A percentile compares a stretch with the other conserved stretches of the same genome.
These are phyloP conservation scores for Dryobota labecula DNA, from an alignment of 2,888 invertebrate species.

Conservation along the genomic window DNA sequence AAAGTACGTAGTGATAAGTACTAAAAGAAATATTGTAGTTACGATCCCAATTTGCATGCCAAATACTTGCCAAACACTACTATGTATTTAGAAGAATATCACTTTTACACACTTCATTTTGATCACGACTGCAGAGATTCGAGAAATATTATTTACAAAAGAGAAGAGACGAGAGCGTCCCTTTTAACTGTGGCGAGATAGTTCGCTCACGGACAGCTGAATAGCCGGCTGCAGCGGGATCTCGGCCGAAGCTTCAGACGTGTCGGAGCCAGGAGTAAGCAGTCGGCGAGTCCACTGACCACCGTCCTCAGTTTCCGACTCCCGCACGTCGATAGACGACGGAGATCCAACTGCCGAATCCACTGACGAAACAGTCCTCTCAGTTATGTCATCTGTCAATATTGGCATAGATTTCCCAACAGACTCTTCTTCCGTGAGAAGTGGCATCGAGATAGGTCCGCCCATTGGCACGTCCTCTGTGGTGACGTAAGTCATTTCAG, in stretches of 20 bases:
- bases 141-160: conserved; percentile 51
- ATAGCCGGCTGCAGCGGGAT: conserved; percentile 84
- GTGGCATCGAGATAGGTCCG: conserved; percentile 91
- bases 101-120: conserved; percentile 10
- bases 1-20: background rate
- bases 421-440: conserved; percentile 89
- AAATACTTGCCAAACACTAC: conserved; percentile 1
- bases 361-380: conserved; percentile 76
- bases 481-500: conserved; percentile 80
- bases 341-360: conserved; percentile 78
- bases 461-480: conserved; percentile 76
- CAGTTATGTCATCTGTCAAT: conserved; percentile 82
- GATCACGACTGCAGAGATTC: conserved; percentile 39
- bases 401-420: conserved; percentile 85
- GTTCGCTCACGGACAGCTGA: conserved; percentile 80
- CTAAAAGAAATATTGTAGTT: conserved; percentile 1
- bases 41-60: background rate
- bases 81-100: conserved; percentile 14
- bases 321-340: conserved; percentile 76
- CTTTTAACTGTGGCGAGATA: conserved; percentile 78
- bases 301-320: conserved; percentile 77
- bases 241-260: conserved; percentile 83
- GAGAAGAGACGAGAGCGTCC: conserved; percentile 39
- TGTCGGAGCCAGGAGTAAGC: conserved; percentile 82
- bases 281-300: conserved; percentile 80